Percentiles rank a stretch among this genome's conserved stretches.
Evolutionary conservation across 1,140 invertebrate species (phyloP).

Genomic region (Solenopsis invicta): DNA sequence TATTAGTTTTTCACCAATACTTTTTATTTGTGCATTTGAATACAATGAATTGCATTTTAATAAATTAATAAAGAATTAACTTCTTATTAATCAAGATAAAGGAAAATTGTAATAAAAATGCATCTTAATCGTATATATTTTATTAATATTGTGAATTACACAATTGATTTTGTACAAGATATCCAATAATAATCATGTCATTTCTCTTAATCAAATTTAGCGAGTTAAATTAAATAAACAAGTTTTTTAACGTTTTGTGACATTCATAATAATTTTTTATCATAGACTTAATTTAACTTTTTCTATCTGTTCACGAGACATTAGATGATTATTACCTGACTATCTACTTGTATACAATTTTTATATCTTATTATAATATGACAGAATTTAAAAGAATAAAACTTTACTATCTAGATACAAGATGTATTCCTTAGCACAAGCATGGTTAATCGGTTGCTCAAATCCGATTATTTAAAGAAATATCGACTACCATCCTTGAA

Average conservation of each 20-base stretch:
- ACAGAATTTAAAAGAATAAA: background rate
- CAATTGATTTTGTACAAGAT: background rate
- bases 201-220: too few relatives aligned
- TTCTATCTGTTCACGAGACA: too few relatives aligned
- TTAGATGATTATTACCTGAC: too few relatives aligned
- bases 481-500: conserved; percentile 66
- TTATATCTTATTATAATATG: background rate
- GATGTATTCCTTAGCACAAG: conserved; percentile 70
- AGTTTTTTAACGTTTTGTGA: too few relatives aligned
- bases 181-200: too few relatives aligned
- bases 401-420: conserved; percentile 53
- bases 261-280: too few relatives aligned
- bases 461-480: conserved; percentile 13
- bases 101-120: background rate
- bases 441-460: conserved; percentile 67
- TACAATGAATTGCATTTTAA: background rate
- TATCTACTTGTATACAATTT: background rate
- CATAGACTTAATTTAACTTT: too few relatives aligned
- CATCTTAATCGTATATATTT: background rate
- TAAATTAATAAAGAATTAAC: background rate
- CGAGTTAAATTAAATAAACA: too few relatives aligned
- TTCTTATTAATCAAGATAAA: background rate
- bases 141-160: background rate
- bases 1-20: background rate
- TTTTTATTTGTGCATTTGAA: background rate